phyloP scores from a whole-genome alignment of 2,888 invertebrate genomes.

The Eurytoma adleriae region DNA sequence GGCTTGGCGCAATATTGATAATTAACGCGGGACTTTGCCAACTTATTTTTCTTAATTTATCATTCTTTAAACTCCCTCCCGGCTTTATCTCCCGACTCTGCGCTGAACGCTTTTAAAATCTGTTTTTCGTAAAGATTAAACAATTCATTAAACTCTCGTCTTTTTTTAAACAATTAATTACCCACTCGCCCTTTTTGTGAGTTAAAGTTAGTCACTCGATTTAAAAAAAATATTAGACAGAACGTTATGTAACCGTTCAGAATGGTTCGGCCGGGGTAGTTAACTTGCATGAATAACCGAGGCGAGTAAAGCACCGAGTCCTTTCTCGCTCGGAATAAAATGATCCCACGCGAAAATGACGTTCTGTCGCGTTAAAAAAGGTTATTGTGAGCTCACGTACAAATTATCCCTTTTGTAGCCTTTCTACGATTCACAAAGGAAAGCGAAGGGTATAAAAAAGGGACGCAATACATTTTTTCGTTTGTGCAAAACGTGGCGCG shows the following conservation, averaged over 20 bases:
- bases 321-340: neutral
- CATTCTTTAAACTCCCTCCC: slow-evolving; percentile 15
- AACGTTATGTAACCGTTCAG: too few relatives aligned
- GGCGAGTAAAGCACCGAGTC: too few relatives aligned
- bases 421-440: slow-evolving; percentile 27
- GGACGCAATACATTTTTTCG: slow-evolving; percentile 45
- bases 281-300: too few relatives aligned
- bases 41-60: slow-evolving; percentile 35
- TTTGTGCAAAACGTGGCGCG: slow-evolving; percentile 26
- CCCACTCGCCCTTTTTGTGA: too few relatives aligned
- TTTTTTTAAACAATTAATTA: neutral
- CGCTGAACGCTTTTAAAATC: neutral
- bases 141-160: neutral
- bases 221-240: too few relatives aligned
- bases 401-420: slow-evolving; percentile 36
- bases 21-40: slow-evolving; percentile 50
- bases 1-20: slow-evolving; percentile 56
- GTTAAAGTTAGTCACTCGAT: too few relatives aligned
- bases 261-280: too few relatives aligned
- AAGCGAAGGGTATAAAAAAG: slow-evolving; percentile 38
- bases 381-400: slow-evolving; percentile 31
- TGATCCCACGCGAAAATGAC: neutral
- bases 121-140: neutral
- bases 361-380: slow-evolving; percentile 1
- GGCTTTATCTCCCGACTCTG: neutral